Percentiles rank a stretch among this genome's conserved stretches.
Evolutionary conservation across 2,797 vertebrate genomes (phyloP).

Genomic region (Leptodactylus fallax): DNA sequence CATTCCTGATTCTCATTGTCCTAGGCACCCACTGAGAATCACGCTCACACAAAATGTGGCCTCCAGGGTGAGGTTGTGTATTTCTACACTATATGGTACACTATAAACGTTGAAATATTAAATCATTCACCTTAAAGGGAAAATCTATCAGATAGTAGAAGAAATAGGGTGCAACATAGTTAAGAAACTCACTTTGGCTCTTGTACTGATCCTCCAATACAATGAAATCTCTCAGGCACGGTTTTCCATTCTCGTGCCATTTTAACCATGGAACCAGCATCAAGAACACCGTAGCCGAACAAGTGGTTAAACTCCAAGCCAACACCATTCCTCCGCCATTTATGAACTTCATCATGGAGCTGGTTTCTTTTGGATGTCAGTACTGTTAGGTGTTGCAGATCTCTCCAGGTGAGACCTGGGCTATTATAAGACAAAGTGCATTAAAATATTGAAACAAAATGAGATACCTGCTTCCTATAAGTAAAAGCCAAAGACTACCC

Average conservation of each 20-base stretch:
- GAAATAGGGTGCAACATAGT: no score
- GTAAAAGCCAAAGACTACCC: no score
- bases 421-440: constrained; percentile 71
- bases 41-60: no score
- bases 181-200: constrained; percentile 86
- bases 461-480: neutral
- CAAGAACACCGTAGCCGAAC: constrained; percentile 96
- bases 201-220: constrained; percentile 92
- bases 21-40: no score
- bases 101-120: no score
- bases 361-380: constrained; percentile 98
- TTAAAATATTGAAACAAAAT: constrained; percentile 23
- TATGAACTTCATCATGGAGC: constrained; percentile 96
- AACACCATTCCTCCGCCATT: constrained; percentile 95
- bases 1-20: no score
- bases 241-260: constrained; percentile 98
- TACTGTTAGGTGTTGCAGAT: constrained; percentile 97
- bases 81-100: no score
- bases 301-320: constrained; percentile 99
- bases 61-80: no score
- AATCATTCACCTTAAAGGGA: no score
- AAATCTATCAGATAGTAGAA: no score
- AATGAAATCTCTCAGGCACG: constrained; percentile 97
- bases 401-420: constrained; percentile 91
- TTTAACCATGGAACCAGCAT: constrained; percentile 97